Percentiles rank a stretch among this genome's conserved stretches.
Conservation (phyloP, 2,113 vertebrate species). For the Myiozetetes cayanensis region DNA sequence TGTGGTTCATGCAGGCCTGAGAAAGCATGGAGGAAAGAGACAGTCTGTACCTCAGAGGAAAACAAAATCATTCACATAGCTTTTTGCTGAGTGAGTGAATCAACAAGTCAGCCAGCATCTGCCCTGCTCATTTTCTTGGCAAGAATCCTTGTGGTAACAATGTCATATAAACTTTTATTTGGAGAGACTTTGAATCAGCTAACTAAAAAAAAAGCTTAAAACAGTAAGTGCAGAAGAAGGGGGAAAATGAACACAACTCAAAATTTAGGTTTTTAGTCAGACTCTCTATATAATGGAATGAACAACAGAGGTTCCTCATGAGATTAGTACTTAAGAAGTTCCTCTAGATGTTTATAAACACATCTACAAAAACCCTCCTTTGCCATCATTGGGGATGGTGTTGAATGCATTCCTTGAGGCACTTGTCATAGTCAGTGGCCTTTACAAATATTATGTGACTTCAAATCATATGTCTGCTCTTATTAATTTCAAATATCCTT, state of each 20-base stretch:
- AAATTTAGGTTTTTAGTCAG: background rate
- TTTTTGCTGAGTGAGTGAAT: slow-evolving; percentile 22
- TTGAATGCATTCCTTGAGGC: background rate
- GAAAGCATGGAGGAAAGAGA: background rate
- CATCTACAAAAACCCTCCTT: background rate
- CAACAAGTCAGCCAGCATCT: slow-evolving; percentile 7
- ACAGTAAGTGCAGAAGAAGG: background rate
- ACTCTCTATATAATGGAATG: background rate
- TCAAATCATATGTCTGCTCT: background rate
- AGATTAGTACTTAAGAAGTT: background rate
- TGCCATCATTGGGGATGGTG: background rate
- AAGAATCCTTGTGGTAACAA: background rate
- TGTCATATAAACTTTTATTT: slow-evolving; percentile 40
- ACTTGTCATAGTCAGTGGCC: background rate
- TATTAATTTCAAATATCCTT: background rate
- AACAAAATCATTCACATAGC: background rate
- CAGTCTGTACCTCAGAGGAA: slow-evolving; percentile 10
- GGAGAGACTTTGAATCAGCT: slow-evolving; percentile 26
- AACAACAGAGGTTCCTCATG: background rate
- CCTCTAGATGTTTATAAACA: background rate
- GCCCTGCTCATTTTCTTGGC: slow-evolving; percentile 42
- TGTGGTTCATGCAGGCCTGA: background rate
- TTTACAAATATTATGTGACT: background rate
- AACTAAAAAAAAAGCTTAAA: background rate
- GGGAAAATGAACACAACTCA: background rate